A percentile compares a stretch with the other conserved stretches of the same genome.
These are phyloP conservation scores for Xanthia togata DNA, from an alignment of 2,888 invertebrate genomes.

Conservation along the genomic window DNA sequence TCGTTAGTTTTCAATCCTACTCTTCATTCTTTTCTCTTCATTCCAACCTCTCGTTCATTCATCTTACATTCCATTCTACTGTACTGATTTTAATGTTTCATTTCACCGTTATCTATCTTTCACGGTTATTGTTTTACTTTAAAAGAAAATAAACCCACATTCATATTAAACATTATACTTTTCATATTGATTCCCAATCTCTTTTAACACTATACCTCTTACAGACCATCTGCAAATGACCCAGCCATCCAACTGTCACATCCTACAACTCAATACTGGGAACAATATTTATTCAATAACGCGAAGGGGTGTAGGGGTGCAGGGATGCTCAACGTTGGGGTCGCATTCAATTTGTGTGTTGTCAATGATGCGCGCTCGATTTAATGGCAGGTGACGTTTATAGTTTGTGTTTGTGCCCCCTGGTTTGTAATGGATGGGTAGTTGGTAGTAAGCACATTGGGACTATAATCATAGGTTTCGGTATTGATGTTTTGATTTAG, in stretches of 20 bases:
- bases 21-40: no score
- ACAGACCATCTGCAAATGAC: constrained; percentile 53
- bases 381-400: constrained; percentile 87
- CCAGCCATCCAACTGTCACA: constrained; percentile 52
- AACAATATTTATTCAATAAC: constrained; percentile 78
- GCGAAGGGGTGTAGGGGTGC: constrained; percentile 60
- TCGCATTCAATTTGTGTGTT: constrained; percentile 84
- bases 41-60: no score
- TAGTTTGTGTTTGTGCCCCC: constrained; percentile 53
- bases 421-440: constrained; percentile 42
- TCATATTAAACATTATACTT: no score
- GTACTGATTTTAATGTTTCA: no score
- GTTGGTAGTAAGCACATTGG: constrained; percentile 38
- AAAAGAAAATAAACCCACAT: no score
- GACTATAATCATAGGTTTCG: constrained; percentile 36
- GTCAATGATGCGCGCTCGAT: constrained; percentile 86
- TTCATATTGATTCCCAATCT: no score
- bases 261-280: constrained; percentile 55
- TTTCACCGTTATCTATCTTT: no score
- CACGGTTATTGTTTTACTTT: no score
- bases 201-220: no score
- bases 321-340: constrained; percentile 67
- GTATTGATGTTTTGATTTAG: background rate
- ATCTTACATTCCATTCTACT: no score
- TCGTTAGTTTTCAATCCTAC: no score